Base-by-base conservation (phyloP, 2,888 invertebrate genomes). In the Netelia fuscicornis region DNA sequence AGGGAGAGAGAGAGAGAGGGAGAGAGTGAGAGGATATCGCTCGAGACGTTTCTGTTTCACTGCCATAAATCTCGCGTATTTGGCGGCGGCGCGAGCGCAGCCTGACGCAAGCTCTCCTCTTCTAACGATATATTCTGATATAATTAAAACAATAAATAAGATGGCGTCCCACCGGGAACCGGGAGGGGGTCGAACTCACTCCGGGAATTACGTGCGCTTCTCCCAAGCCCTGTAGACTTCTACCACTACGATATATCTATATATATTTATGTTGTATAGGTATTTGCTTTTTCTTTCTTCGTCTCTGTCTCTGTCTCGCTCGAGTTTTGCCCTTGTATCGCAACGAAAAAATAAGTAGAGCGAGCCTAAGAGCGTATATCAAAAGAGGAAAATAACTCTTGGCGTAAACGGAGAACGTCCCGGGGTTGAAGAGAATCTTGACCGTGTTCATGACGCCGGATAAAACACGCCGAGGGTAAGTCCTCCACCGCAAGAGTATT, bases 131-230 rank as follows among this genome's bases (percentile, higher is more conserved):
- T 93, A 93, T 93, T 93, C 93, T 91, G 93, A 93, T 93, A 93
- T 93, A 93, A 93, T 93, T 93, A 93, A 93, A 93, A 93, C 93
- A 93, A 93, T 93, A 93, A 93, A 93, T 93, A 93, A 93, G 92
- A 93, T 93, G 93, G 93, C 93, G 89, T 92, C 93, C 93, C 89
- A 92, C 92, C 90, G 93, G 89, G 93, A 93, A 90, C 92, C 83
- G 85, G 89, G 90, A 92, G 91, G 93, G 93, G 93, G 93, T 92
- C 93, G 93, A 91, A 90, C 89, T 92, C 90, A 90, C 89, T 89
- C 86, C 86, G 86, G 86, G 86, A 89, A 89, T 89, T 88, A 89
- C 89, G 89, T 87, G 83, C 80, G 84, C 83, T 58, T 58, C 58
- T n/a, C 64, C 56, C 54, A 87, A 84, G 88, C 81, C 83, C 81